Evolutionary conservation across 2,113 vertebrate genomes (phyloP), one percentile per base, ranked within the genome.

Genomic region (Eptesicus fuscus): DNA sequence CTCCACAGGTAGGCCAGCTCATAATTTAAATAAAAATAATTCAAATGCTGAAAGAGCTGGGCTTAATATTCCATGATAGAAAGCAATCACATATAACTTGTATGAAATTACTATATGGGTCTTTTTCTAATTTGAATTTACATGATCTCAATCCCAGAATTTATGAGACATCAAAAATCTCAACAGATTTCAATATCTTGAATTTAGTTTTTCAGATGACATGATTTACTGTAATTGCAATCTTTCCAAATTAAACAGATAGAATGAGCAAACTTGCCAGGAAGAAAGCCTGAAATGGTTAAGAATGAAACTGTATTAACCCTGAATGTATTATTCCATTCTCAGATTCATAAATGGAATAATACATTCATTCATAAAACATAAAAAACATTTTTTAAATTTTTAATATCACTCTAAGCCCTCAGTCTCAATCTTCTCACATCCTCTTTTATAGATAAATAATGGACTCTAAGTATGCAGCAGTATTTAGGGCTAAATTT

Each of bases 201-300:
- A 51, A 83, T 96, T 90, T 93, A 32, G 7, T 93, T 92, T 77
- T 90, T 90, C 51, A 93, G 4, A 56, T 89, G 17, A 4, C 91
- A 92, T 53, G 25, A 70, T 53, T 79, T 78, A 80, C 9, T 71
- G 2, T 12, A 90, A 65, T 95, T 93, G 94, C 93, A 91, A 94
- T 93, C 37, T 97, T 56, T 42, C 51, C 77, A 93, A 56, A 83
- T 86, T 96, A 94, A 95, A 73, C 5, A 95, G 71, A 18, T 44
- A 90, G 22, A 87, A n/a, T 67, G 28, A 88, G 13, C 13, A 88
- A 37, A 73, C 40, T 87, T 84, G 1, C 35, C 4, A 74, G 13
- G 23, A 77, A 94, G 18, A 74, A 95, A 93, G 63, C 11, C 7
- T 79, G 7, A 1, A 40, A 61, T 91, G 42, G 85, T 53, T 74